Evolutionary conservation across 2,797 vertebrate species (phyloP), one percentile per base, ranked within the genome.

Genomic region (Spinus olivaceus): DNA sequence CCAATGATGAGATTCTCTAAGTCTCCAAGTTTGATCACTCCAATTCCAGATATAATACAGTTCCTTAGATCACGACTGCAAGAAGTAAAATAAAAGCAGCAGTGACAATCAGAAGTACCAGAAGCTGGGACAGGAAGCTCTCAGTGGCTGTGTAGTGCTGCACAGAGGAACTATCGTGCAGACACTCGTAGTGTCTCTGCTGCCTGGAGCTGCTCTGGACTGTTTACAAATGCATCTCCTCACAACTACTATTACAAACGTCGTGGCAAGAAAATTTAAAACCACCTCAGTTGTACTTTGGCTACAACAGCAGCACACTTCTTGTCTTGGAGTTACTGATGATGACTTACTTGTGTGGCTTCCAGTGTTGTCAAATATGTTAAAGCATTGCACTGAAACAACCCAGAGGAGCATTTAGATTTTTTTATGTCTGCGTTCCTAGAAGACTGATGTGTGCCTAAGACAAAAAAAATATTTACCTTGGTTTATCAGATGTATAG

Each of bases 1-100:
- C 60, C 71, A 81, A 41, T 32, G 32, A 59, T 42, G 78, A 49
- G 82, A 41, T 74, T 85, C 57, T 81, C 66, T 41, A 87, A 86
- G 41, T 60, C 37, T 79, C 56, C 33, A 56, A 78, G 66, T 79
- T 10, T 20, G 56, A 82, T 81, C 70, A 65, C 49, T 93, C 28
- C 33, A 30, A 0, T 54, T 83, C 37, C 78, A 88, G 66, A 88
- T 59, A 66, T 4, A 94, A 91, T 18, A 54, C 54, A 66, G 66
- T 27, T 70, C 57, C 76, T 91, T 41, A 59, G 50, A 66, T 37
- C 8, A 6, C 8, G 15, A 83, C 44, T 66, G 47, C 28, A 22
- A 47, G 35, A 15, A 16, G 37, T 42, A 42, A 22, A 22, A 27
- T 39, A 14, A 32, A 49, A 13, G 9, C 35, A 49, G 61, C 35